Percentiles rank a stretch among this genome's conserved stretches.
phyloP scores from a whole-genome alignment of 2,113 vertebrate genomes.

The Rhizomys pruinosus region DNA sequence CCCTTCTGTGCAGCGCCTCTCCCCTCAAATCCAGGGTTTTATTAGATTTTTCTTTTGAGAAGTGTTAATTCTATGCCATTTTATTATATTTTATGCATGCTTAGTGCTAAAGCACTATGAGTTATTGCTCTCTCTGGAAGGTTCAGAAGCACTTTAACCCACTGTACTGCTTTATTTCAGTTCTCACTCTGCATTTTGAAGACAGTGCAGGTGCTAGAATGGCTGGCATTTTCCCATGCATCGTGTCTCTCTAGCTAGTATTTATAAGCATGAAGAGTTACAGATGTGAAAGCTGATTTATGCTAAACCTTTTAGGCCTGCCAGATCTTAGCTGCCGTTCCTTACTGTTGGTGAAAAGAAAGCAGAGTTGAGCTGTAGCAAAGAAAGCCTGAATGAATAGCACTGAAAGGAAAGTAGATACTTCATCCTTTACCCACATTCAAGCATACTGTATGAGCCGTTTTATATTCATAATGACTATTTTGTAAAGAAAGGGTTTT shows the following conservation, averaged over 20 bases:
- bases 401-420: slow-evolving; percentile 17
- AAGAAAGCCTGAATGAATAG: slow-evolving; percentile 1
- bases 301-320: slow-evolving; percentile 54
- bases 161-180: slow-evolving; percentile 42
- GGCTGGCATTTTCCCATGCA: slow-evolving; percentile 27
- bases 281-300: slow-evolving; percentile 40
- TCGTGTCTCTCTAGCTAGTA: slow-evolving; percentile 13
- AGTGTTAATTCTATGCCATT: slow-evolving; percentile 66
- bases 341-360: slow-evolving; percentile 46
- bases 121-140: slow-evolving; percentile 59
- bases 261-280: slow-evolving; percentile 52
- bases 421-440: slow-evolving; percentile 7
- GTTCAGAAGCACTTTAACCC: slow-evolving; percentile 57
- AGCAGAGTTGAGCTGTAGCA: slow-evolving; percentile 8
- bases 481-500: slow-evolving; percentile 15
- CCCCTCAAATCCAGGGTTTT: slow-evolving; percentile 61
- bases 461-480: slow-evolving; percentile 11
- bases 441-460: not conserved
- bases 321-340: not conserved
- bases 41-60: slow-evolving; percentile 70
- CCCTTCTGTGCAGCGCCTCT: slow-evolving; percentile 22
- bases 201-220: not conserved
- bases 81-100: slow-evolving; percentile 71
- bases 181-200: slow-evolving; percentile 16
- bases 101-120: slow-evolving; percentile 65